A percentile compares a stretch with the other conserved stretches of the same genome.
These are phyloP conservation scores for Apamea anceps DNA, from an alignment of 2,888 invertebrate genomes.

Conservation along the genomic window DNA sequence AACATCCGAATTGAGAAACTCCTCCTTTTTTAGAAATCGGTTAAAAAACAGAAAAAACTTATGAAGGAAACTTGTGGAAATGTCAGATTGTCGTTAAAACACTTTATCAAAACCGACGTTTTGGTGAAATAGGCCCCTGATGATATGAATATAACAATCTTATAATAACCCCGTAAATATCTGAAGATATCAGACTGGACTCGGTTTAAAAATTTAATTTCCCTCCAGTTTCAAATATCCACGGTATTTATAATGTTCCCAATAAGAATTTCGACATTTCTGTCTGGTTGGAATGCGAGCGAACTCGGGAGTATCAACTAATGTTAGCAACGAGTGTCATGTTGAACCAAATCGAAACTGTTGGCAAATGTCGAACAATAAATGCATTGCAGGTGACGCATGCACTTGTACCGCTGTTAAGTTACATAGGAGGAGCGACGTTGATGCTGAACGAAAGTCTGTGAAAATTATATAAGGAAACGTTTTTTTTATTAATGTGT, in stretches of 20 bases:
- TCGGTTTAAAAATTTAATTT: neutral
- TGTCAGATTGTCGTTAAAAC: neutral
- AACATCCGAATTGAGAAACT: no score
- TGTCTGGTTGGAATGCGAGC: constrained; percentile 34
- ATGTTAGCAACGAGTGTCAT: constrained; percentile 57
- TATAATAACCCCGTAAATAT: neutral
- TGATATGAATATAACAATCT: neutral
- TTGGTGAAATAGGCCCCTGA: neutral
- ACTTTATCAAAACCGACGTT: neutral
- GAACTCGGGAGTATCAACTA: constrained; percentile 41
- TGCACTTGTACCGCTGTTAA: constrained; percentile 16
- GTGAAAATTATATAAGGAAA: neutral
- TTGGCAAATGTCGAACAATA: constrained; percentile 69
- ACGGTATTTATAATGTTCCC: neutral
- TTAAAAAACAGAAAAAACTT: no score
- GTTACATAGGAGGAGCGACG: constrained; percentile 37
- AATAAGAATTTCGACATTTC: constrained; percentile 12
- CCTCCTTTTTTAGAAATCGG: no score
- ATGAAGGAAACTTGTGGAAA: no score
- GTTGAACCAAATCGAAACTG: constrained; percentile 61
- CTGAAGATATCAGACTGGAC: neutral
- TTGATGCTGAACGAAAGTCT: neutral
- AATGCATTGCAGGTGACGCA: constrained; percentile 64
- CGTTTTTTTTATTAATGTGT: neutral
- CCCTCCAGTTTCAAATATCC: neutral